phyloP scores from a whole-genome alignment of 1,140 invertebrate genomes.

The Atopsyche davidsoni region DNA sequence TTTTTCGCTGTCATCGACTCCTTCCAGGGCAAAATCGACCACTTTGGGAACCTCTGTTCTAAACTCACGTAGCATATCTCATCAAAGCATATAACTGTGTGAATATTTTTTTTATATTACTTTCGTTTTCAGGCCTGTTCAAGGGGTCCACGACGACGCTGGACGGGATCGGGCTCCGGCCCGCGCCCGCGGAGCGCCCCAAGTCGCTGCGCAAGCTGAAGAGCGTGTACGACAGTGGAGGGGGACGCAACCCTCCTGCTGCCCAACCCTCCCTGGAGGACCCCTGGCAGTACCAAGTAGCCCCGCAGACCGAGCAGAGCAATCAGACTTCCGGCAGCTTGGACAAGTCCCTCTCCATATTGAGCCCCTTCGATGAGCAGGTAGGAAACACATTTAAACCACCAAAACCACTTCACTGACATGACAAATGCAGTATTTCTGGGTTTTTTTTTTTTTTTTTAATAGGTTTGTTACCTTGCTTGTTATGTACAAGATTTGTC shows the following conservation, averaged over 20 bases:
- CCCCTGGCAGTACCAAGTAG: constrained; percentile 24
- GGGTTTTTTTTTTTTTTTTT: too few species aligned
- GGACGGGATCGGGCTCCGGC: constrained; percentile 51
- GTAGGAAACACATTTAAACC: constrained; percentile 32
- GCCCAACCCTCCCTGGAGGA: constrained; percentile 36
- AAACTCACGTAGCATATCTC: too few species aligned
- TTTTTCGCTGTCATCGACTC: too few species aligned
- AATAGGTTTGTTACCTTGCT: too few species aligned
- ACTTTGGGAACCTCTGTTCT: too few species aligned
- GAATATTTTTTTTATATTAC: too few species aligned
- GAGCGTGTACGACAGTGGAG: constrained; percentile 52
- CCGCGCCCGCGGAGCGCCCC: constrained; percentile 60
- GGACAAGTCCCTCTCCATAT: constrained; percentile 62
- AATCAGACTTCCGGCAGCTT: constrained; percentile 41
- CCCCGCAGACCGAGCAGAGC: constrained; percentile 31
- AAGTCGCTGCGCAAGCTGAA: constrained; percentile 67
- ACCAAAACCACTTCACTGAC: too few species aligned
- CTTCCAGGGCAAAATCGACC: too few species aligned
- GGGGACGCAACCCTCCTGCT: constrained; percentile 30
- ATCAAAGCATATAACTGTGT: too few species aligned
- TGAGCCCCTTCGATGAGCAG: constrained; percentile 85
- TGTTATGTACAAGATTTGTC: too few species aligned
- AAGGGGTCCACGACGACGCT: constrained; percentile 66
- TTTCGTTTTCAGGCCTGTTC: constrained; percentile 64
- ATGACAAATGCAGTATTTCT: too few species aligned